phyloP scores from a whole-genome alignment of 2,797 vertebrate genomes.

The Hozukius guyotensis region DNA sequence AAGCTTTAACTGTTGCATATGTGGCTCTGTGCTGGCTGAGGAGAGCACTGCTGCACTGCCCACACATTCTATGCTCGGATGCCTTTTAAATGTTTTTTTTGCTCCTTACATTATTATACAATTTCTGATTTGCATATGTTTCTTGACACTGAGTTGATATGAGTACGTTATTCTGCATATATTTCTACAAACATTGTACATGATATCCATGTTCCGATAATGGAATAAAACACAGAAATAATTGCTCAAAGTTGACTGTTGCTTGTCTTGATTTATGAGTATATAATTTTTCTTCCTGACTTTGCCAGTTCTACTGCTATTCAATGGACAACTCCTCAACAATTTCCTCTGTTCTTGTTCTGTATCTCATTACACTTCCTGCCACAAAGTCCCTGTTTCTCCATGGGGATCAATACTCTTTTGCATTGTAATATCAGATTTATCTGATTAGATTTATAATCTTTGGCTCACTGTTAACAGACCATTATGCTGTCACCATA shows the following conservation, averaged over 20 bases:
- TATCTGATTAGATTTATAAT: slow-evolving; percentile 8
- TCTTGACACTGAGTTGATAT: not conserved
- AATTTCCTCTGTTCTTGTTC: not conserved
- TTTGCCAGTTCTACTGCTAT: not conserved
- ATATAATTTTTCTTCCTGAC: not conserved
- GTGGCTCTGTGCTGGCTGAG: not conserved
- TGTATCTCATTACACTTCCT: not conserved
- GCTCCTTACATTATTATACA: not conserved
- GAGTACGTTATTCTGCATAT: not conserved
- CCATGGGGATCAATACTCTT: slow-evolving; percentile 11
- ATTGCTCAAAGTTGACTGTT: not conserved
- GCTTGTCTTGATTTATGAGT: not conserved
- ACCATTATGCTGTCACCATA: not conserved
- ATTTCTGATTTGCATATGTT: not conserved
- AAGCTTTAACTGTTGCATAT: not conserved
- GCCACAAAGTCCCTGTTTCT: not conserved
- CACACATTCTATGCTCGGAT: not conserved
- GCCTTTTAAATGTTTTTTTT: not conserved
- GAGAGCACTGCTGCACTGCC: not conserved
- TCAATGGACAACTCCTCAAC: not conserved
- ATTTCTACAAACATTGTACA: not conserved
- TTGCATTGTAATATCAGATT: not conserved
- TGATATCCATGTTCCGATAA: not conserved
- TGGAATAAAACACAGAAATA: not conserved
- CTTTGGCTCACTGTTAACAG: not conserved